A percentile compares a stretch with the other conserved stretches of the same genome.
These are phyloP conservation scores for Paradisaea rubra DNA, from an alignment of 2,113 vertebrate genomes.

Conservation along the genomic window DNA sequence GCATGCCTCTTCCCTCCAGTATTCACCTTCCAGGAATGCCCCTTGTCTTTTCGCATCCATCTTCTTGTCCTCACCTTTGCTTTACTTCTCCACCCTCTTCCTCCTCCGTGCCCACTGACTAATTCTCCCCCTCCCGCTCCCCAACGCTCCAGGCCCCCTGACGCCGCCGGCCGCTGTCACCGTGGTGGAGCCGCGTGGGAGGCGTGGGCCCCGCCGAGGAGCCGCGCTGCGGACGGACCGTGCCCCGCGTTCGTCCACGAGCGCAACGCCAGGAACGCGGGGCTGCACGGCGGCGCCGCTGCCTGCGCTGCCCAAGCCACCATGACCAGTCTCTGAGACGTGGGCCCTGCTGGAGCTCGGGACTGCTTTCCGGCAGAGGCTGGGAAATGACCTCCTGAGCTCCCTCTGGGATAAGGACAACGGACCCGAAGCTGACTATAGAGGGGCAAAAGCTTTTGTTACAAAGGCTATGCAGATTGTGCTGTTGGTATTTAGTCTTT, in stretches of 20 bases:
- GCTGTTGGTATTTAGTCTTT: background rate
- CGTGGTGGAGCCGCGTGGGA: constrained; percentile 68
- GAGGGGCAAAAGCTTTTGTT: background rate
- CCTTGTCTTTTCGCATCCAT: background rate
- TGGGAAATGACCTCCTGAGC: background rate
- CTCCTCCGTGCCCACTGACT: constrained; percentile 30
- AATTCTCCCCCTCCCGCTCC: constrained; percentile 74
- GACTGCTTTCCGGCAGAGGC: background rate
- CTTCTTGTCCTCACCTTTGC: background rate
- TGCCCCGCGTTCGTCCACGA: constrained; percentile 60
- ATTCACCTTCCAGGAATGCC: background rate
- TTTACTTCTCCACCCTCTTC: background rate
- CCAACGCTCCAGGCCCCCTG: constrained; percentile 71
- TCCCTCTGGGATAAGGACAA: background rate
- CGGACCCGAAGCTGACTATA: background rate
- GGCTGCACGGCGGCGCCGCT: constrained; percentile 18
- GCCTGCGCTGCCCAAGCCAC: constrained; percentile 23
- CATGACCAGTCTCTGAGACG: constrained; percentile 65
- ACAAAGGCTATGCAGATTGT: background rate
- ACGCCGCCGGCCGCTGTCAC: constrained; percentile 62
- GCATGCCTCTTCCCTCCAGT: background rate
- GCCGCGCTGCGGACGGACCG: constrained; percentile 52
- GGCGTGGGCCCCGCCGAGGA: constrained; percentile 59
- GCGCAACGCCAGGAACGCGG: constrained; percentile 68
- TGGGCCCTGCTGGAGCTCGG: background rate